Conservation (phyloP, 2,113 vertebrate species). For the Megaceryle maxima region DNA sequence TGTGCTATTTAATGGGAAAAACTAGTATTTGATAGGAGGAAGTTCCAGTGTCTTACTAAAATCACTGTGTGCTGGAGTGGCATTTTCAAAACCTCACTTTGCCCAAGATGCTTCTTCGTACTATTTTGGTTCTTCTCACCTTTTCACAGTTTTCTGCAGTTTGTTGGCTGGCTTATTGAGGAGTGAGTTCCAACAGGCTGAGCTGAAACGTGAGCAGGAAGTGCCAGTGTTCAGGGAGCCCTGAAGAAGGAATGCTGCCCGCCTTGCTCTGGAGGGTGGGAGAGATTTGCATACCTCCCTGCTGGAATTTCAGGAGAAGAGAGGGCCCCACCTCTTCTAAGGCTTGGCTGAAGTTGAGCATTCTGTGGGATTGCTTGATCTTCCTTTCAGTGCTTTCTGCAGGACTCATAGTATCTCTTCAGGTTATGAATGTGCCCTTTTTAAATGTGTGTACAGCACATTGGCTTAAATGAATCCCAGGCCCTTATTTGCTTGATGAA, state of each 20-base stretch:
- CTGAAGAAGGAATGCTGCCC: conserved; percentile 26
- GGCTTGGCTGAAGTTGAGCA: neutral
- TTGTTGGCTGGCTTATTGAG: neutral
- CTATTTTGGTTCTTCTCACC: neutral
- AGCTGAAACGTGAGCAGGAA: conserved; percentile 7
- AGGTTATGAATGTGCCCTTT: neutral
- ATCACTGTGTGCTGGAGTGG: neutral
- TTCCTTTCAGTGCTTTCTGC: neutral
- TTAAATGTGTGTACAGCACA: neutral
- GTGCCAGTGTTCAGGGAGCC: neutral
- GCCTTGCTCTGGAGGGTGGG: conserved; percentile 32
- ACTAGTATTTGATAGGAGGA: conserved; percentile 11
- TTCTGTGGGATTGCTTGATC: neutral
- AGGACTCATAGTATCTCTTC: neutral
- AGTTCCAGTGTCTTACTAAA: neutral
- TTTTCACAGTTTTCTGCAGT: neutral
- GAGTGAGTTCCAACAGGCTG: neutral
- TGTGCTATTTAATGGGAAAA: conserved; percentile 20
- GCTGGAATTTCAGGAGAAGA: neutral
- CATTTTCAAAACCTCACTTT: neutral
- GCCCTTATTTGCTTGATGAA: neutral
- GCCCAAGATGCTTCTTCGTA: neutral
- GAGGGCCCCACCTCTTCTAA: neutral
- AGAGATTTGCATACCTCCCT: conserved; percentile 38
- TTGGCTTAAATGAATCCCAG: neutral